Base-by-base conservation (phyloP, 2,113 vertebrate species). In the Clarias batrachus region DNA sequence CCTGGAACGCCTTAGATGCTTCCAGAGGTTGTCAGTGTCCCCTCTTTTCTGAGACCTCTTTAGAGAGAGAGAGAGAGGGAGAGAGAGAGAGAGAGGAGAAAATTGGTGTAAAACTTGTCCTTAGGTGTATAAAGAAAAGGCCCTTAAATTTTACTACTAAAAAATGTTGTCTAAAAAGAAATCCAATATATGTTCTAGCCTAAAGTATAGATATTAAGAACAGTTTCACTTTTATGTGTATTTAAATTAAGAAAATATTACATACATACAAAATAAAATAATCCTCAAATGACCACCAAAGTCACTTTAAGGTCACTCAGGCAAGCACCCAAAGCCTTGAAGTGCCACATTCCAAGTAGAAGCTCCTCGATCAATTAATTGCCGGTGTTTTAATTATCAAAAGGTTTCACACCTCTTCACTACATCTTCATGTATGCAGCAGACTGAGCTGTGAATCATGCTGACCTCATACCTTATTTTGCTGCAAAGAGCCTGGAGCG, bases 1-100 rank as follows among this genome's bases (percentile, higher is more conserved):
- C 96, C 95, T 93, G 87, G 94, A 93, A 2, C 60, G 89, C 27
- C 57, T 54, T 1, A 95, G 92, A 85, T 95, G 91, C 85, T 92
- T 93, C 82, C 88, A 91, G 33, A 93, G 91, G 89, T 89, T 92
- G 54, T 92, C 41, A 0, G 93, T 90, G 89, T 92, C 93, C 74
- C 91, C 87, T 83, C 89, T 14, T 16, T 92, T 93, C 86, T 13
- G 89, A 63, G 57, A 71, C 30, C 48, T 8, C 37, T 80, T 90
- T 80, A 89, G 93, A 37, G 87, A 60, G 30, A 92, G 41, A 41
- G 82, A 59, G 57, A 59, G 57, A 59, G 13, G 56, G 54, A 57
- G 9, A 56, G n/a, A 87, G 80, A 63, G 81, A 84, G 37, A n/a
- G 82, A 63, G 85, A 13, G 33, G 23, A 82, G 14, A 77, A 52